Base-by-base conservation (phyloP, 2,888 invertebrate species). In the Sphaerophoria rueppellii region DNA sequence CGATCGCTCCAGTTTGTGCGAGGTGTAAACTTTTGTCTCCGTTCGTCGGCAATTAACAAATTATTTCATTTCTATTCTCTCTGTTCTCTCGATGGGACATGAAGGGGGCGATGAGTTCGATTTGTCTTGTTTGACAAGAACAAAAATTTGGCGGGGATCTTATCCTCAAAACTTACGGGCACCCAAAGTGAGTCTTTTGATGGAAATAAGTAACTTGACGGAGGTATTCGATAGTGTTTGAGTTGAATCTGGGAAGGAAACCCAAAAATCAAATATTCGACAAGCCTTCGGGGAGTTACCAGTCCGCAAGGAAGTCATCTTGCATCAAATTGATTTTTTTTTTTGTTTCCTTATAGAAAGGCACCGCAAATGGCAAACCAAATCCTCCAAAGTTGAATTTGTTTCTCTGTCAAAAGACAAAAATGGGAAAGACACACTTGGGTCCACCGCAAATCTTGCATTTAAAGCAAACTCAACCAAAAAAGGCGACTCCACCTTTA, bases 11-110 rank as follows among this genome's bases (percentile, higher is more conserved):
- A 37, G 35, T 55, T 24, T 32, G 43, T 11, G 9, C 6, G 63
- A 76, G 70, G 85, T 81, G 85, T 85, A 81, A 85, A 81, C 61
- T 73, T 73, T 73, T 76, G 72, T 63, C 69, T 12, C 12, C 43
- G 11, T 11, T 40, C 40, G 9, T 43, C 69, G 71, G 78, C 86
- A 86, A 86, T 86, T 86, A 86, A 82, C 86, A 86, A 86, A 86
- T 86, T 86, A 86, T 86, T 86, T 82, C 82, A 76, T 73, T 81
- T 70, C 73, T 61, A 72, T 72, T 46, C 24, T 24, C 24, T 24
- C 24, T 24, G 24, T 24, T 24, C 24, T 60, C 54, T 9, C 0
- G 4, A 5, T 11, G 9, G 9, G 9, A 40, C 6, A 40, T 6
- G 12, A 72, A 72, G 67, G 52, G 35, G 32, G 54, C 12, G 34